Evolutionary conservation across 2,888 invertebrate genomes (phyloP).

Genomic region (Zaprionus lineosus): DNA sequence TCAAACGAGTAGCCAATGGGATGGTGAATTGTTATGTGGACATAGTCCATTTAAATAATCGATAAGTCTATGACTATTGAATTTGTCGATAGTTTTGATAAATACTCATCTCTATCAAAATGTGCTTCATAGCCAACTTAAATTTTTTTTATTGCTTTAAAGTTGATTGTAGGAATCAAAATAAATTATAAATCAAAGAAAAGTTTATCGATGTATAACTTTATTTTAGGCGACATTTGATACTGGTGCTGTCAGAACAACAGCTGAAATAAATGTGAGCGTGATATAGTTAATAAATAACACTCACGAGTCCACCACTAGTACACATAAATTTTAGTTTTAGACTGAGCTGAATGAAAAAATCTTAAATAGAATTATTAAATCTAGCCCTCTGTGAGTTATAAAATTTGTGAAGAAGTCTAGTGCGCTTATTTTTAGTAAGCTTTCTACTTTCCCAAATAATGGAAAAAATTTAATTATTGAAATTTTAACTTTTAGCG

Average conservation of each 20-base stretch:
- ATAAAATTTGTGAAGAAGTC: slow-evolving; percentile 23
- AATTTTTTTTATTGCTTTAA: slow-evolving; percentile 9
- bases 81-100: no score
- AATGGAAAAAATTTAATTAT: no score
- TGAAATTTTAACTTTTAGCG: slow-evolving; percentile 39
- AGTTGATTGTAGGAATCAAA: no score
- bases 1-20: neutral
- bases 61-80: neutral
- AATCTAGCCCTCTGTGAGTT: slow-evolving; percentile 17
- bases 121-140: slow-evolving; percentile 1
- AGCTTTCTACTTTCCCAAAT: no score
- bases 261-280: neutral
- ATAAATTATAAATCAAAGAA: no score
- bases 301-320: slow-evolving; percentile 41
- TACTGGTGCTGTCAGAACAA: neutral
- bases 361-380: slow-evolving; percentile 20
- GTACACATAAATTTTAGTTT: slow-evolving; percentile 39
- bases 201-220: no score
- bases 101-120: slow-evolving; percentile 14
- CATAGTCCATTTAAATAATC: slow-evolving; percentile 12
- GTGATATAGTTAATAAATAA: slow-evolving; percentile 12
- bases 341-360: slow-evolving; percentile 31
- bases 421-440: no score
- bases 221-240: no score
- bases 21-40: no score